Base-by-base conservation (phyloP, 92 coral and sea anemone species). In the Nematostella vectensis region DNA sequence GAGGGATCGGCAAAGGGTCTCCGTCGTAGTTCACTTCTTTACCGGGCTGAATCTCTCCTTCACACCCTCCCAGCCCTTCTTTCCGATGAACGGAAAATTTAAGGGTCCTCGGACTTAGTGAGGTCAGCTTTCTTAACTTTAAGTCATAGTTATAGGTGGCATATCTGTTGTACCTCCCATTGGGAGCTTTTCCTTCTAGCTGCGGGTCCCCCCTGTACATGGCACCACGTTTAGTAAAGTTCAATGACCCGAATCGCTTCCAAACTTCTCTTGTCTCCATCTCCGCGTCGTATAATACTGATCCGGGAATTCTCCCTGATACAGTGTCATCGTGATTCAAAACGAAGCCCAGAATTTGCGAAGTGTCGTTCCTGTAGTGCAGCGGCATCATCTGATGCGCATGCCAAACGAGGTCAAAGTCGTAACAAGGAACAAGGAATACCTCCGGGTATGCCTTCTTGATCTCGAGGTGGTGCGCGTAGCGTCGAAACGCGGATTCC, bases 381-480 rank as follows among this genome's bases (percentile, higher is more conserved):
- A 80, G 61, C 45, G 88, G 94, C 27, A 65, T 75, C 9, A 69
- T 73, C 54, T 55, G 80, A 59, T 84, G 94, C 25, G 77, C 83
- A 42, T 74, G 80, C 94, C 94, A 84, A 45, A 84, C 48, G 13
- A 84, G 87, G 54, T 79, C 83, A 29, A 74, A 68, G 61, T 84
- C 94, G 39, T 65, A 69, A 73, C 88, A 74, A 25, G 94, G 80
- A 10, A 75, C 88, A 36, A 76, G 57, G 22, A 76, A 71, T 31
- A 60, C 52, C 0, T 70, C 67, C 0, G 83, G 88, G 55, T 80
- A 63, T 42, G 67, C 43, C 52, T 62, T 61, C 27, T 75, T 84
- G 1, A 84, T 66, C 49, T 60, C 54, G 36, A 80, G 67, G 53
- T 79, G 83, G 18, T 75, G 74, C 29, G 74, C 59, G 47, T 84